Evolutionary conservation across 1,140 invertebrate genomes (phyloP).

Genomic region (Drosophila lowei): DNA sequence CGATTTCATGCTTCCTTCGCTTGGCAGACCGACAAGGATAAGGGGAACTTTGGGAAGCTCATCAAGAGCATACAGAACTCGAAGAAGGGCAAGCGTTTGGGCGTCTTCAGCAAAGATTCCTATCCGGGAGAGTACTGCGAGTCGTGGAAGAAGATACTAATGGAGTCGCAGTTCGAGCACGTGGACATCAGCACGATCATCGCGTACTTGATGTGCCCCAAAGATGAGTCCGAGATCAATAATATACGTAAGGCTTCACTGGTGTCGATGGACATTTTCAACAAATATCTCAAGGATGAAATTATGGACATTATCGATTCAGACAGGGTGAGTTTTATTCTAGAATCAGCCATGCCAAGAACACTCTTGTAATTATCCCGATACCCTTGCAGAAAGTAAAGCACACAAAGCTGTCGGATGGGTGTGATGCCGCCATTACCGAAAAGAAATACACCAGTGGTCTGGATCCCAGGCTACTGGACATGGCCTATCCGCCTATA

Average conservation of each 20-base stretch:
- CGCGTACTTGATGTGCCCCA: constrained; percentile 95
- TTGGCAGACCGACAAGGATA: constrained; percentile 96
- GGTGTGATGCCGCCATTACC: constrained; percentile 94
- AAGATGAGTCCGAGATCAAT: constrained; percentile 96
- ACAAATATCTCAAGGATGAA: constrained; percentile 98
- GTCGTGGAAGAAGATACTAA: constrained; percentile 92
- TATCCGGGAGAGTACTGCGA: constrained; percentile 97
- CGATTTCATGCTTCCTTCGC: constrained; percentile 21
- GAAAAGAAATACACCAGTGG: constrained; percentile 97
- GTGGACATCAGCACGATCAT: constrained; percentile 94
- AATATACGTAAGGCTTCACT: constrained; percentile 97
- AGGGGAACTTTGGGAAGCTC: constrained; percentile 95
- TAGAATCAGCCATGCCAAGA: too few relatives aligned
- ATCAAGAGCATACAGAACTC: constrained; percentile 93
- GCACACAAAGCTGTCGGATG: constrained; percentile 97
- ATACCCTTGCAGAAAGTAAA: constrained; percentile 90
- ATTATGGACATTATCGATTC: constrained; percentile 99
- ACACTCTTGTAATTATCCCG: background rate
- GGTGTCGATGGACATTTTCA: constrained; percentile 97
- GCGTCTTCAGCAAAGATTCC: constrained; percentile 97
- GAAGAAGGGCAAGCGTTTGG: constrained; percentile 94
- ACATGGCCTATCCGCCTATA: constrained; percentile 99
- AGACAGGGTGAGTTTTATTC: constrained; percentile 88
- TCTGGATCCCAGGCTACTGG: constrained; percentile 93
- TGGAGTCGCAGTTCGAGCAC: constrained; percentile 90